These are phyloP conservation scores for Homarus americanus DNA, from an alignment of 1,140 invertebrate species.

Conservation along the genomic window DNA sequence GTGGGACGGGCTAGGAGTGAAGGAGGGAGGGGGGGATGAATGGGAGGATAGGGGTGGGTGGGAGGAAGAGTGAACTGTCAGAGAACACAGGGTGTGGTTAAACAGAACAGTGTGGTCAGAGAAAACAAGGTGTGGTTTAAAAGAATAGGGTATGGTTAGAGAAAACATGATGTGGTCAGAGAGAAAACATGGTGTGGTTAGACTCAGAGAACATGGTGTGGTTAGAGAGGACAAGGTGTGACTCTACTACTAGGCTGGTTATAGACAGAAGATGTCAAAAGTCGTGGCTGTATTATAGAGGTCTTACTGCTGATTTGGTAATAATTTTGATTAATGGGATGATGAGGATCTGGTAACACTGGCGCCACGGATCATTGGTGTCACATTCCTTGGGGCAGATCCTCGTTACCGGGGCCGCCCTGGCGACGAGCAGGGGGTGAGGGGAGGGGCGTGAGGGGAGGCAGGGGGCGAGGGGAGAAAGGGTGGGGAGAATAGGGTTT, in stretches of 20 bases:
- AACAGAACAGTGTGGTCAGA: too few species aligned
- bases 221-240: too few species aligned
- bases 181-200: too few species aligned
- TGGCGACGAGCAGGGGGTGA: background rate
- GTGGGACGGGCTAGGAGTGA: too few species aligned
- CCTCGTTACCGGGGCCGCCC: background rate
- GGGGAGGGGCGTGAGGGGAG: background rate
- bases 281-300: background rate
- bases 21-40: background rate
- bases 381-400: slow-evolving; percentile 30
- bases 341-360: slow-evolving; percentile 39
- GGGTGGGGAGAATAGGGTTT: background rate
- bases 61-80: background rate
- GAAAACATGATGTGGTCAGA: too few species aligned
- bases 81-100: too few species aligned
- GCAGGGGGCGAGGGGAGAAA: background rate
- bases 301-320: background rate
- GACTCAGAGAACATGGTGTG: too few species aligned
- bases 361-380: slow-evolving; percentile 36
- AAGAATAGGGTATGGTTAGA: too few species aligned
- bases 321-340: slow-evolving; percentile 32
- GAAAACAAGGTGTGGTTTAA: too few species aligned
- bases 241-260: too few species aligned
- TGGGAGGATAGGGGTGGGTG: background rate
- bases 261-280: too few species aligned